A percentile compares a stretch with the other conserved stretches of the same genome.
phyloP scores from a whole-genome alignment of 2,888 invertebrate species.

The Diabrotica balteata region DNA sequence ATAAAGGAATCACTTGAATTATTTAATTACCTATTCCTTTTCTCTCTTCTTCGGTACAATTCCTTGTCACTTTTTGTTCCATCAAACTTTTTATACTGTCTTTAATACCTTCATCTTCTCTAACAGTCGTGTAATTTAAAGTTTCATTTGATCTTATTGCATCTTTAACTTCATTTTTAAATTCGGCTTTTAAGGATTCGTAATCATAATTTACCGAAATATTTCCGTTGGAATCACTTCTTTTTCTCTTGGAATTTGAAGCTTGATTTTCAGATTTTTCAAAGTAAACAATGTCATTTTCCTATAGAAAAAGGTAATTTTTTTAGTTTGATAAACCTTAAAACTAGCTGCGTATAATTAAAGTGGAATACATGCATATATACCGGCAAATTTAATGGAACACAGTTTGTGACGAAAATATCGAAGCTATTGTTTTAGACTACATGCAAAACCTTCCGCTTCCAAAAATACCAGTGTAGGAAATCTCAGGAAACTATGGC shows the following conservation, averaged over 20 bases:
- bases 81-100: constrained; percentile 56
- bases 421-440: no score
- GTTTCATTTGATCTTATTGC: constrained; percentile 54
- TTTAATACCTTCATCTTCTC: constrained; percentile 56
- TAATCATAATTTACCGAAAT: constrained; percentile 45
- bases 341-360: not conserved
- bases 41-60: constrained; percentile 62
- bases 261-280: constrained; percentile 12
- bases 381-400: no score
- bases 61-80: constrained; percentile 49
- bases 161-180: constrained; percentile 56
- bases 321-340: not conserved
- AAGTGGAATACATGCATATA: no score
- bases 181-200: constrained; percentile 56
- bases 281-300: constrained; percentile 21
- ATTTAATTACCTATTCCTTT: constrained; percentile 56
- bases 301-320: constrained; percentile 10
- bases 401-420: no score
- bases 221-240: constrained; percentile 28
- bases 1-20: not conserved
- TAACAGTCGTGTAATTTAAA: constrained; percentile 58
- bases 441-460: no score
- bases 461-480: no score
- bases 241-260: constrained; percentile 1
- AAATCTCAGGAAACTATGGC: no score